Evolutionary conservation across 2,797 vertebrate species (phyloP).

Genomic region (Trachurus trachurus): DNA sequence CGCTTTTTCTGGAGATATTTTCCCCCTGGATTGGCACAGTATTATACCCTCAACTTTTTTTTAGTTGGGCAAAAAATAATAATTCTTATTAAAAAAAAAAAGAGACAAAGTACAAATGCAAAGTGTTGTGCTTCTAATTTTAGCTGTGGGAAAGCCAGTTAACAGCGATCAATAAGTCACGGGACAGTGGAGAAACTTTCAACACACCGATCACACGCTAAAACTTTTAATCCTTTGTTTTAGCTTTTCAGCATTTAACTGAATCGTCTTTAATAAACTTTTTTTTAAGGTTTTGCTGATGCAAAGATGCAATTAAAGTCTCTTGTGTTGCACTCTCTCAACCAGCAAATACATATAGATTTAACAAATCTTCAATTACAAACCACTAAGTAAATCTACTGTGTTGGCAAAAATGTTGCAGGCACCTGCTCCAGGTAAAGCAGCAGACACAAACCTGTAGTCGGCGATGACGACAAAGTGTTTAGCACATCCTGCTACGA

Average conservation of each 20-base stretch:
- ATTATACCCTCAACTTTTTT: no score
- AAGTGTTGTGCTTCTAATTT: not conserved
- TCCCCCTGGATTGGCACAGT: no score
- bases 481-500: conserved; percentile 95
- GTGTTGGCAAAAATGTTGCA: no score
- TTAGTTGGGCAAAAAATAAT: not conserved
- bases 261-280: no score
- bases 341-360: not conserved
- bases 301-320: not conserved
- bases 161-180: not conserved
- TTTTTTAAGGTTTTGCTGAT: not conserved
- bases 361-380: not conserved
- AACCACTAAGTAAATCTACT: not conserved
- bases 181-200: no score
- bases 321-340: not conserved
- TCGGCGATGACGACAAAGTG: conserved; percentile 96
- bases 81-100: not conserved
- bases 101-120: not conserved
- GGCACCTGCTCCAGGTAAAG: not conserved
- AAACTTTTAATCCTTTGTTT: not conserved
- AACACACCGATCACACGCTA: not conserved
- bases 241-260: no score
- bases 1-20: no score
- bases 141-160: not conserved
- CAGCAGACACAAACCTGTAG: conserved; percentile 88